These are phyloP conservation scores for Hyposoter didymator DNA, from an alignment of 2,888 invertebrate genomes.

Conservation along the genomic window DNA sequence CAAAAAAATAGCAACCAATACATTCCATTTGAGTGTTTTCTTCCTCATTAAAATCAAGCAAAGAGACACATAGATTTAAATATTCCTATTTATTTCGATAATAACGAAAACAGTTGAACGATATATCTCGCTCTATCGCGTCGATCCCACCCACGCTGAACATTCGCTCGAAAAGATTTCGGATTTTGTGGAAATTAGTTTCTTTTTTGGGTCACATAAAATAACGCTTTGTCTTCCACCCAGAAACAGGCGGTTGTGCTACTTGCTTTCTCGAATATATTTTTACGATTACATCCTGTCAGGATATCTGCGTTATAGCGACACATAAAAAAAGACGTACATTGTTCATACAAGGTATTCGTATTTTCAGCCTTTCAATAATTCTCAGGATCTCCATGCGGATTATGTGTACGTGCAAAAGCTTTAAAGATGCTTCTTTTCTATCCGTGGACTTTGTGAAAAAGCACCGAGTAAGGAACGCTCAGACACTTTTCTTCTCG, in stretches of 20 bases:
- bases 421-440: constrained; percentile 40
- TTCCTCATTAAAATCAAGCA: neutral
- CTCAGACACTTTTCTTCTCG: constrained; percentile 52
- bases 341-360: constrained; percentile 21
- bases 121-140: constrained; percentile 45
- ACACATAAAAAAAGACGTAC: constrained; percentile 9
- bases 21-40: neutral
- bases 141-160: constrained; percentile 14
- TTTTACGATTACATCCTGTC: constrained; percentile 15
- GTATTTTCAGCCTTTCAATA: neutral
- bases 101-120: constrained; percentile 26
- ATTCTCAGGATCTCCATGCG: neutral
- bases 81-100: neutral
- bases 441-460: constrained; percentile 40
- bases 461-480: constrained; percentile 26
- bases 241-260: constrained; percentile 47
- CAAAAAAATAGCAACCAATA: constrained; percentile 1
- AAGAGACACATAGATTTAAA: neutral
- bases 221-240: constrained; percentile 34
- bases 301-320: neutral
- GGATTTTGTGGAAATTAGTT: constrained; percentile 62
- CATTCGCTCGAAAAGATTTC: neutral
- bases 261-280: constrained; percentile 18
- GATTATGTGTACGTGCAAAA: constrained; percentile 14
- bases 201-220: constrained; percentile 37